Evolutionary conservation across 64 coral and sea anemone species (phyloP).

Genomic region (Montipora capricornis): DNA sequence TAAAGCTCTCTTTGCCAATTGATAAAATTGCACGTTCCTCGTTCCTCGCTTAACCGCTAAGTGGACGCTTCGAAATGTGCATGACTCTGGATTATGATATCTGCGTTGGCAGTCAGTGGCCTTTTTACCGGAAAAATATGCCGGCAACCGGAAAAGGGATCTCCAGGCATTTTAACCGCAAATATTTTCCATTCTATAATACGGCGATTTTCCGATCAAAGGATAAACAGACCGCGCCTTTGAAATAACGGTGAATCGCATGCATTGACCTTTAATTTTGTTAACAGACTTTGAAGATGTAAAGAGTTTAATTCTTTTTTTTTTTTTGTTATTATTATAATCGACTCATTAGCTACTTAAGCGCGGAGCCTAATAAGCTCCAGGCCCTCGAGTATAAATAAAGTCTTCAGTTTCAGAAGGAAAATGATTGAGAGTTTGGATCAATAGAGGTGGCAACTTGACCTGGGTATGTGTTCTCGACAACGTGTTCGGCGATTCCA

Average conservation of each 20-base stretch:
- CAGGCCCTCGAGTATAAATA: too few relatives aligned
- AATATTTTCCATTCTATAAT: slow-evolving; percentile 7
- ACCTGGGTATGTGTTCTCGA: not conserved
- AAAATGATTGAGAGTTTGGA: too few relatives aligned
- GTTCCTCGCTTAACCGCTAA: not conserved
- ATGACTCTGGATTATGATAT: not conserved
- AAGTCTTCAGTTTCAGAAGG: too few relatives aligned
- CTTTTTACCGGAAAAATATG: slow-evolving; percentile 23
- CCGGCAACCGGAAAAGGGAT: slow-evolving; percentile 2
- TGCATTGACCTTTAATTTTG: slow-evolving; percentile 11
- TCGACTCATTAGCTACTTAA: too few relatives aligned
- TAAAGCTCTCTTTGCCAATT: not conserved
- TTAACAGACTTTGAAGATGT: not conserved
- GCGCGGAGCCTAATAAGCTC: too few relatives aligned
- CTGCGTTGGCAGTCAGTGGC: not conserved
- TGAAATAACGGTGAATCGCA: slow-evolving; percentile 18
- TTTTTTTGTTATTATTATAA: too few relatives aligned
- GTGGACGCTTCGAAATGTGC: too few relatives aligned
- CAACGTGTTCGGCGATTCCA: not conserved
- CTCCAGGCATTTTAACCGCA: slow-evolving; percentile 46
- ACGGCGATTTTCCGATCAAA: slow-evolving; percentile 4
- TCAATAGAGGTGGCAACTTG: not conserved
- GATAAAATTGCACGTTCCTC: not conserved
- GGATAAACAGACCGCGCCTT: slow-evolving; percentile 33
- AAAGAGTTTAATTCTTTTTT: too few relatives aligned